Evolutionary conservation across 2,797 vertebrate species (phyloP).

Genomic region (Spea hammondii): DNA sequence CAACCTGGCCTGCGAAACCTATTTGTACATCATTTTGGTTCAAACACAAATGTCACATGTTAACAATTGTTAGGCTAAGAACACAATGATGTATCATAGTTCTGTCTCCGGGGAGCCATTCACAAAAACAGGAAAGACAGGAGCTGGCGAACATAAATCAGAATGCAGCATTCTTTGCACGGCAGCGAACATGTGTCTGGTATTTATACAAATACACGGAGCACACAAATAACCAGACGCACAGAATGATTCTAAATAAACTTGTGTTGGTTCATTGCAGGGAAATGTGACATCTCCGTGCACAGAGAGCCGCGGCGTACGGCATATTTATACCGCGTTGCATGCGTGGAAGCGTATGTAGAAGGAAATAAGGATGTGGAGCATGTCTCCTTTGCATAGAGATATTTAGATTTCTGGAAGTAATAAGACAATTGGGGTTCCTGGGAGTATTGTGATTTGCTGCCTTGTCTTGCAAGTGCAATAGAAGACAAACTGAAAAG

Average conservation of each 20-base stretch:
- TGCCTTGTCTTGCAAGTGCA: not conserved
- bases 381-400: no score
- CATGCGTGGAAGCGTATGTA: not conserved
- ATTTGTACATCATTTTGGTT: constrained; percentile 63
- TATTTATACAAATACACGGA: constrained; percentile 23
- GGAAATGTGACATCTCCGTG: not conserved
- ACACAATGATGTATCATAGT: constrained; percentile 35
- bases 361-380: no score
- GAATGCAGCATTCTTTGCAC: constrained; percentile 45
- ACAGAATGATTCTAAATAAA: not conserved
- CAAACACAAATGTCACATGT: constrained; percentile 59
- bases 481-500: not conserved
- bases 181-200: constrained; percentile 27
- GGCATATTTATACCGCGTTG: not conserved
- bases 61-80: constrained; percentile 62
- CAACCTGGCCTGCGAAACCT: constrained; percentile 59
- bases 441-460: not conserved
- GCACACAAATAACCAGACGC: constrained; percentile 12
- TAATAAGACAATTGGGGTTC: not conserved
- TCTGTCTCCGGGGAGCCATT: constrained; percentile 46
- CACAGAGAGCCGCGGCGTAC: not conserved
- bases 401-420: not conserved
- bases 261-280: not conserved
- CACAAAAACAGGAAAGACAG: constrained; percentile 22
- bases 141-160: not conserved